phyloP scores from a whole-genome alignment of 1,140 invertebrate genomes.

The Lepidurus couesii region DNA sequence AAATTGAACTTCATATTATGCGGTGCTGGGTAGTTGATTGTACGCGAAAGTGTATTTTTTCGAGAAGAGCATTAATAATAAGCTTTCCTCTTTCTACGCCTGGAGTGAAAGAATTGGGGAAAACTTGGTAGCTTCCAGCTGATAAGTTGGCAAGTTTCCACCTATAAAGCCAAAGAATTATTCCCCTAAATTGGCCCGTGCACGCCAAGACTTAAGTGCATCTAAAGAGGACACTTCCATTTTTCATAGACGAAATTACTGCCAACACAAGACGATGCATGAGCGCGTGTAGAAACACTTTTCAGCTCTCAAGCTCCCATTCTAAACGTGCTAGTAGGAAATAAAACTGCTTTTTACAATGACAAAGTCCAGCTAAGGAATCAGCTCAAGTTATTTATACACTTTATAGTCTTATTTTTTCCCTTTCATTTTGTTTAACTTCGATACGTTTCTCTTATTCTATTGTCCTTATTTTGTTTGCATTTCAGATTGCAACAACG shows the following conservation, averaged over 20 bases:
- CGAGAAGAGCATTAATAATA: background rate
- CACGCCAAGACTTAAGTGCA: background rate
- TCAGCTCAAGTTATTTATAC: no score
- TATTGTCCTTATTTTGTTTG: no score
- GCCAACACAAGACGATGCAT: background rate
- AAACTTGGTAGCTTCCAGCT: background rate
- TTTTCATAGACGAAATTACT: background rate
- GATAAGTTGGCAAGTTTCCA: background rate
- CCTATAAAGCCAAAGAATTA: background rate
- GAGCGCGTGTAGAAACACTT: background rate
- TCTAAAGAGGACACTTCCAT: background rate
- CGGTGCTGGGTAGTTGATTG: background rate
- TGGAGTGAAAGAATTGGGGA: slow-evolving; percentile 2
- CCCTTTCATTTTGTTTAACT: no score
- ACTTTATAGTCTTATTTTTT: no score
- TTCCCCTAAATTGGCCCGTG: background rate
- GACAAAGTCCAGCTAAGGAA: no score
- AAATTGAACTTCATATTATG: background rate
- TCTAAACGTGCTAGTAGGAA: no score
- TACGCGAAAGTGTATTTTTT: background rate
- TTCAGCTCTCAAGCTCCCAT: no score
- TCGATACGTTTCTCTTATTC: no score
- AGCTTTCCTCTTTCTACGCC: background rate
- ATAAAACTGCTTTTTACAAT: no score
- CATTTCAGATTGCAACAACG: no score